Conservation (phyloP, 2,888 invertebrate species). For the Clusia tigrina region DNA sequence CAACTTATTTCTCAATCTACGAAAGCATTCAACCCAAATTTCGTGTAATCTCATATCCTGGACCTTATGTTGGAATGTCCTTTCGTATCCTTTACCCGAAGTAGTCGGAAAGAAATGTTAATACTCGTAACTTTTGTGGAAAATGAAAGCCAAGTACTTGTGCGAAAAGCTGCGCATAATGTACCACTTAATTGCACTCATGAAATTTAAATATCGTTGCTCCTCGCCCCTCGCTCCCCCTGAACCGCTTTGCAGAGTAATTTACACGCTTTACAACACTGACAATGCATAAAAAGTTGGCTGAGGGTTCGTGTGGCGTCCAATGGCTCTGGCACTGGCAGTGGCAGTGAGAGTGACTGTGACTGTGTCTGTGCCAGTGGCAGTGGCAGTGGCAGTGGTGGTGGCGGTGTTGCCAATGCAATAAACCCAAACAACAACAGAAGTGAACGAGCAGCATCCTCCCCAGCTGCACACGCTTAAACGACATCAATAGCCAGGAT, state of each 20-base stretch:
- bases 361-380: too few relatives aligned
- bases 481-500: slow-evolving; percentile 25
- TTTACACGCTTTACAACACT: slow-evolving; percentile 8
- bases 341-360: background rate
- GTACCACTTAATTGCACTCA: background rate
- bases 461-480: slow-evolving; percentile 16
- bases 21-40: too few relatives aligned
- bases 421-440: slow-evolving; percentile 1
- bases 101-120: too few relatives aligned
- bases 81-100: too few relatives aligned
- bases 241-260: background rate
- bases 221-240: background rate
- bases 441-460: background rate
- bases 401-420: slow-evolving; percentile 1
- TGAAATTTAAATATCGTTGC: background rate
- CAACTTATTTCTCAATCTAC: too few relatives aligned
- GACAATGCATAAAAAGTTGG: slow-evolving; percentile 2
- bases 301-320: background rate
- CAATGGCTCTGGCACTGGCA: background rate
- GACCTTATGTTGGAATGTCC: too few relatives aligned
- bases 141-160: too few relatives aligned
- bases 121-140: too few relatives aligned
- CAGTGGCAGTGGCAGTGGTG: background rate
- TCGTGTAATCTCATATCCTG: too few relatives aligned
- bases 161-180: too few relatives aligned